Percentiles rank a stretch among this genome's conserved stretches.
These are phyloP conservation scores for Macrosoma leucophasiata DNA, from an alignment of 2,888 invertebrate species.

Conservation along the genomic window DNA sequence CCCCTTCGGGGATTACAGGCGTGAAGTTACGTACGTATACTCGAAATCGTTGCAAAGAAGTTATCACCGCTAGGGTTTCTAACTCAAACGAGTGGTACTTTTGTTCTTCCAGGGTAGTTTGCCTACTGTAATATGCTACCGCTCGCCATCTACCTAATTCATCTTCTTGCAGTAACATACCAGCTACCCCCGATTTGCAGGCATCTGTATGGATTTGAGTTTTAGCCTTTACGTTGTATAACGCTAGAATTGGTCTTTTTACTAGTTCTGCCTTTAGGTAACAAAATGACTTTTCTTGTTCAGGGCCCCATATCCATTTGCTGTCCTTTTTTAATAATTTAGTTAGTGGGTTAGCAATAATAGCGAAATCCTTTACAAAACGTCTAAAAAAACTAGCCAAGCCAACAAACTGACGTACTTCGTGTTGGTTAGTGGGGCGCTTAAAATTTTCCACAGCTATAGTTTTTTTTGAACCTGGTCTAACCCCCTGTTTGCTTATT, in stretches of 20 bases:
- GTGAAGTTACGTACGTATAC: too few relatives aligned
- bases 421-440: too few relatives aligned
- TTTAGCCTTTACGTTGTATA: constrained; percentile 2
- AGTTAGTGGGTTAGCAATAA: too few relatives aligned
- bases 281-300: constrained; percentile 2
- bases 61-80: constrained; percentile 21
- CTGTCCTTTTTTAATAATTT: too few relatives aligned
- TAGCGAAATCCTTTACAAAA: too few relatives aligned
- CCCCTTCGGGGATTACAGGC: too few relatives aligned
- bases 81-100: constrained; percentile 24
- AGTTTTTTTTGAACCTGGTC: too few relatives aligned
- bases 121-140: constrained; percentile 11
- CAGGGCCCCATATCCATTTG: too few relatives aligned
- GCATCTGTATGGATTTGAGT: constrained; percentile 9
- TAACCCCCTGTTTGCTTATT: too few relatives aligned
- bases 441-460: too few relatives aligned
- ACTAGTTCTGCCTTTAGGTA: neutral
- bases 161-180: constrained; percentile 4
- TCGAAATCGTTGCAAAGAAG: constrained; percentile 21
- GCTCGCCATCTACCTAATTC: neutral
- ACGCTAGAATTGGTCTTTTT: constrained; percentile 4
- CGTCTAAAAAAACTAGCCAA: too few relatives aligned
- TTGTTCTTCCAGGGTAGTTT: constrained; percentile 20
- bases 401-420: too few relatives aligned
- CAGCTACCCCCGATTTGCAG: constrained; percentile 4